Evolutionary conservation across 23 tunicate genomes (phyloP), one percentile per base, ranked within the genome.

Genomic region (Trididemnum clinides): DNA sequence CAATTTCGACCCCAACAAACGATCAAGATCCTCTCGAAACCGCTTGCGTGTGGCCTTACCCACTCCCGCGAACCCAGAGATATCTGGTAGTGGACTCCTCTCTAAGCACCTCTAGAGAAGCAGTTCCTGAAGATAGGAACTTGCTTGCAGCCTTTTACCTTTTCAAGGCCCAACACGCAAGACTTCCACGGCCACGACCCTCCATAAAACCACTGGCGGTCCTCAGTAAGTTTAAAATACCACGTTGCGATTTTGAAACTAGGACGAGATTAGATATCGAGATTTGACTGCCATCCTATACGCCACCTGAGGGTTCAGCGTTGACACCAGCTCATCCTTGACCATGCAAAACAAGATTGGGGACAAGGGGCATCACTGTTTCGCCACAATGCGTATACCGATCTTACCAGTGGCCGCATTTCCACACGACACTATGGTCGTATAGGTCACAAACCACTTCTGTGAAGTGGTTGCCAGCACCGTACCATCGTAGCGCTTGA

Each of bases 1-100:
- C 6, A 30, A n/a, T n/a, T n/a, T 30, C 10, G 80, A 74, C 80
- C 80, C 58, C 80, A 37, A 5, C 75, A 66, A 36, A 36, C 75
- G 75, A 6, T 6, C 22, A 15, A 66, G 6, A 28, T 74, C 37
- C 37, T 22, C 80, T 7, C 20, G 23, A 12, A 27, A 70, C 66
- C 18, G 30, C 30, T n/a, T 4, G 50, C 18, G 34, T n/a, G n/a
- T n/a, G n/a, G n/a, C n/a, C n/a, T n/a, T n/a, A n/a, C n/a, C n/a
- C n/a, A n/a, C n/a, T 70, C 35, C 51, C 19, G 36, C 23, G 12
- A 35, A 78, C 29, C 6, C 83, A 70, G 19, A 51, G 35, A 20
- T 51, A 51, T 18, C 66, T 28, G 28, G 37, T 28, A 23, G 49
- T 37, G 59, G 6, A 26, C 29, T 7, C 4, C 19, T 65, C 64